Conservation (phyloP, 53 echinoderm and acorn worm genomes). For the Stichopus horrens region DNA sequence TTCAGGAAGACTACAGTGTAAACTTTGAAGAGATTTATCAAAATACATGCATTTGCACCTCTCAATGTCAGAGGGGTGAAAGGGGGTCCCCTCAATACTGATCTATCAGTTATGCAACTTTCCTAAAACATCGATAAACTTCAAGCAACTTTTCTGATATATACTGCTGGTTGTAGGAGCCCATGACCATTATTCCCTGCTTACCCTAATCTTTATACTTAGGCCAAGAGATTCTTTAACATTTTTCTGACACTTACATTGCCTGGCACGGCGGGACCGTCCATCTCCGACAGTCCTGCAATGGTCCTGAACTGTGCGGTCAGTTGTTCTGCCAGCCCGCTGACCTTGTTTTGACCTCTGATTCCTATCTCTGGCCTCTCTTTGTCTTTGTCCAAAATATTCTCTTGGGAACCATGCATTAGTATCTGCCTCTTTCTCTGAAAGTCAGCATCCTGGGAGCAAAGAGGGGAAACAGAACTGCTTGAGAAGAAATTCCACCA, state of each 20-base stretch:
- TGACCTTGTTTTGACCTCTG: conserved; percentile 72
- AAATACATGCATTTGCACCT: too few relatives aligned
- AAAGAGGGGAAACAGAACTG: not conserved
- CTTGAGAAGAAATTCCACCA: too few relatives aligned
- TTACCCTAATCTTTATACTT: not conserved
- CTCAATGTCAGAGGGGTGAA: too few relatives aligned
- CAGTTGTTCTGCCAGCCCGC: conserved; percentile 81
- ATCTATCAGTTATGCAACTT: too few relatives aligned
- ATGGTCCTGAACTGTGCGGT: conserved; percentile 71
- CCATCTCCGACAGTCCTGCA: conserved; percentile 67
- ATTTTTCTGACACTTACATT: not conserved
- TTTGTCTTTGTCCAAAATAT: not conserved
- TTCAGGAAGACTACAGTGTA: too few relatives aligned
- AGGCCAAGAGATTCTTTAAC: too few relatives aligned
- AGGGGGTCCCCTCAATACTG: too few relatives aligned
- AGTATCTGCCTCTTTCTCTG: conserved; percentile 40
- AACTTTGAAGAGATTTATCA: too few relatives aligned
- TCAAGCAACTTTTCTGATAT: too few relatives aligned
- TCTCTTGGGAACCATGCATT: conserved; percentile 1
- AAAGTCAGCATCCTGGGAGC: conserved; percentile 20
- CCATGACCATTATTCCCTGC: not conserved
- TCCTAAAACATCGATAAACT: too few relatives aligned
- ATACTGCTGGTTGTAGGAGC: too few relatives aligned
- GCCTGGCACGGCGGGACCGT: not conserved
- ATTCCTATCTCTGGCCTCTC: conserved; percentile 18